phyloP scores from a whole-genome alignment of 2,888 invertebrate species.

The Lordiphosa fenestrarum region DNA sequence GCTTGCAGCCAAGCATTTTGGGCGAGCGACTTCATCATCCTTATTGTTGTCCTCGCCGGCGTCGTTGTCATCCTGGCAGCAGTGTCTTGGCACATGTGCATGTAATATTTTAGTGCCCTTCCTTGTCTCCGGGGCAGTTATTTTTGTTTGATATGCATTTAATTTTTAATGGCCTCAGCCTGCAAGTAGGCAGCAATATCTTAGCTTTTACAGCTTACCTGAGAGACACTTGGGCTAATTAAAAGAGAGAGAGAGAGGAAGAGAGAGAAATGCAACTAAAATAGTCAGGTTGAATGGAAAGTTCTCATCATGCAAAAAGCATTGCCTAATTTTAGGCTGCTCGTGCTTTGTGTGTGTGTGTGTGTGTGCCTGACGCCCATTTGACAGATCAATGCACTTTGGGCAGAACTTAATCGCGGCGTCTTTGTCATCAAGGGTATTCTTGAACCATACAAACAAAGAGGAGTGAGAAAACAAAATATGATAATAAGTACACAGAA shows the following conservation, averaged over 20 bases:
- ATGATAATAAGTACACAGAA: too few species aligned
- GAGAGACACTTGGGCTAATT: conserved; percentile 52
- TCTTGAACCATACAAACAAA: too few species aligned
- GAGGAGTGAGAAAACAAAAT: too few species aligned
- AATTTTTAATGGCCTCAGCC: conserved; percentile 62
- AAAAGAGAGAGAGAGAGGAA: conserved; percentile 22
- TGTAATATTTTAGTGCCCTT: conserved; percentile 65
- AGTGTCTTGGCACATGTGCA: conserved; percentile 57
- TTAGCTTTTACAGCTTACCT: conserved; percentile 49
- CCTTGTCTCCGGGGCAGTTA: conserved; percentile 23
- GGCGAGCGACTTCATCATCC: conserved; percentile 28
- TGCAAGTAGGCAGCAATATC: conserved; percentile 56
- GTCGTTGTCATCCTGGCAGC: conserved; percentile 3
- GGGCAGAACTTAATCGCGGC: too few species aligned
- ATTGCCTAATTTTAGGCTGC: too few species aligned
- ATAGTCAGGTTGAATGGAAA: neutral
- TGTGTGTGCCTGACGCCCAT: too few species aligned
- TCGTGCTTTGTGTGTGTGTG: too few species aligned
- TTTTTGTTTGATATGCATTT: conserved; percentile 59
- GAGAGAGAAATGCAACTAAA: neutral
- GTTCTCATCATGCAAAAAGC: neutral
- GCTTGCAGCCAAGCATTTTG: conserved; percentile 26
- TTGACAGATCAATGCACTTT: too few species aligned
- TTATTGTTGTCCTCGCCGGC: conserved; percentile 26
- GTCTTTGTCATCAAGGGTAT: too few species aligned